Evolutionary conservation across 2,888 invertebrate genomes (phyloP).

Genomic region (Aromia moschata): DNA sequence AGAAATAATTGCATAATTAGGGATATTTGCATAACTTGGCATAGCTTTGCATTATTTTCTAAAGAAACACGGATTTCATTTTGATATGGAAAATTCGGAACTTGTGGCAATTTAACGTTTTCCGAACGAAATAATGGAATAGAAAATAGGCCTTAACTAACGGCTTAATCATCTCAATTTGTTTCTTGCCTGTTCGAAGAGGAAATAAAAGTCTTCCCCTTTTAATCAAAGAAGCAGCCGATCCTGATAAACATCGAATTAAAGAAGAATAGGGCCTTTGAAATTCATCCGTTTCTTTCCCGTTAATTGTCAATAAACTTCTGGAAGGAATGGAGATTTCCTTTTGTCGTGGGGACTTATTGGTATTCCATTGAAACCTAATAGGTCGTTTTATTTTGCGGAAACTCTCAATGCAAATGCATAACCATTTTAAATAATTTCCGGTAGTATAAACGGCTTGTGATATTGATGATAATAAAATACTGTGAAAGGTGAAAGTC

Average conservation of each 20-base stretch:
- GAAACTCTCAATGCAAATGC: too few relatives aligned
- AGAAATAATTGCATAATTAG: too few relatives aligned
- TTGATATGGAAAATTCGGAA: too few relatives aligned
- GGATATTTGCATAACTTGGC: too few relatives aligned
- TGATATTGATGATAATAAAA: too few relatives aligned
- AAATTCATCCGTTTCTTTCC: slow-evolving; percentile 50
- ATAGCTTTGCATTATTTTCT: too few relatives aligned
- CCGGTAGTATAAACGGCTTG: too few relatives aligned
- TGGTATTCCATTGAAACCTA: background rate
- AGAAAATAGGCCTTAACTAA: slow-evolving; percentile 2
- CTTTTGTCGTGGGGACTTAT: background rate
- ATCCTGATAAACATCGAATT: slow-evolving; percentile 56
- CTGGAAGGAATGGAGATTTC: slow-evolving; percentile 30
- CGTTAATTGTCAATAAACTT: slow-evolving; percentile 49
- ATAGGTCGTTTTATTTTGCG: too few relatives aligned
- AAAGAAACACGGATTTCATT: too few relatives aligned
- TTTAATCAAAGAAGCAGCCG: slow-evolving; percentile 55
- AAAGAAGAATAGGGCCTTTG: slow-evolving; percentile 52
- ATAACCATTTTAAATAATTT: too few relatives aligned
- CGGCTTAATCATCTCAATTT: slow-evolving; percentile 22
- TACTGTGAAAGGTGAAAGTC: too few relatives aligned
- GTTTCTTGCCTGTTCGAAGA: slow-evolving; percentile 42
- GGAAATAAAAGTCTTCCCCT: slow-evolving; percentile 53
- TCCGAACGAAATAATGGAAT: background rate
- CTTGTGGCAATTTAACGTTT: too few relatives aligned